A percentile compares a stretch with the other conserved stretches of the same genome.
Conservation (phyloP, 2,888 invertebrate genomes). For the Melanostoma mellinum region DNA sequence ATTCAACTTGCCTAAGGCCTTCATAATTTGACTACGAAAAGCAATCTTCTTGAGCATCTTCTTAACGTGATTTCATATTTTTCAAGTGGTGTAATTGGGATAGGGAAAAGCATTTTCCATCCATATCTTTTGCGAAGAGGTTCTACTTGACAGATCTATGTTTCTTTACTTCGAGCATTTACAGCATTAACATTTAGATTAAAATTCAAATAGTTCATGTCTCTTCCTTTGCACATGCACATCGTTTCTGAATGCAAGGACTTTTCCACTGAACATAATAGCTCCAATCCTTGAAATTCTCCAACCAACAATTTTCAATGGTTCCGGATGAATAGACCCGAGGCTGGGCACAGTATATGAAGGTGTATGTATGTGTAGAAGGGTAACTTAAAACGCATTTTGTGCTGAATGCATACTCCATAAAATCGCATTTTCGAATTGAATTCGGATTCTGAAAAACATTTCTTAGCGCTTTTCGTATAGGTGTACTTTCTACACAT, state of each 20-base stretch:
- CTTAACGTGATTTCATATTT: too few species aligned
- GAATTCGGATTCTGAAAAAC: conserved; percentile 29
- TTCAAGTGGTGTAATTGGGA: too few species aligned
- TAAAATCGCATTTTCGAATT: conserved; percentile 52
- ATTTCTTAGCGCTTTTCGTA: neutral
- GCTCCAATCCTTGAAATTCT: conserved; percentile 35
- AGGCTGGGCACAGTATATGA: too few species aligned
- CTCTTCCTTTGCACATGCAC: conserved; percentile 14
- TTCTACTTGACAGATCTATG: neutral
- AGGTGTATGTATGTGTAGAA: too few species aligned
- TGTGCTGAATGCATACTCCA: conserved; percentile 46
- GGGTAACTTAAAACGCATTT: conserved; percentile 30
- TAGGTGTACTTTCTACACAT: neutral
- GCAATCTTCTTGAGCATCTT: too few species aligned
- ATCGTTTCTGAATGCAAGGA: conserved; percentile 11
- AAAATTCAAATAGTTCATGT: conserved; percentile 6
- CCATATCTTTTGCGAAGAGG: too few species aligned
- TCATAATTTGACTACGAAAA: too few species aligned
- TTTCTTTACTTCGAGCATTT: neutral
- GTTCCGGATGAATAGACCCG: conserved; percentile 27
- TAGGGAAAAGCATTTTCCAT: too few species aligned
- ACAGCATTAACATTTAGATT: conserved; percentile 56
- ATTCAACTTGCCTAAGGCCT: too few species aligned
- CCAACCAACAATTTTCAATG: conserved; percentile 37
- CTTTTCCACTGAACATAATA: conserved; percentile 19